Percentiles rank a stretch among this genome's conserved stretches.
Conservation (phyloP, 2,888 invertebrate genomes). For the Pyrgus malvae region DNA sequence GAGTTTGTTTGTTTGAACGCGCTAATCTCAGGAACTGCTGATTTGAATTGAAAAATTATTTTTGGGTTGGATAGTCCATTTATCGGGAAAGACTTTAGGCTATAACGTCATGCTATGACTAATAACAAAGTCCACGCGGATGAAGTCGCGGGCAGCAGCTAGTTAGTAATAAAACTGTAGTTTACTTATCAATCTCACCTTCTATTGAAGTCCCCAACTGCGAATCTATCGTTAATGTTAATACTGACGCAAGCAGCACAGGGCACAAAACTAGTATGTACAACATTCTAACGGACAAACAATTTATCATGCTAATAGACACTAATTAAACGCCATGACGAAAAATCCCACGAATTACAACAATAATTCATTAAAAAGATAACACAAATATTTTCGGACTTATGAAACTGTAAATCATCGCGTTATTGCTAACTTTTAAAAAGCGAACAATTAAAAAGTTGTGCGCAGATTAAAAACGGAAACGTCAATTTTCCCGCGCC, state of each 20-base stretch:
- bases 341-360: constrained; percentile 17
- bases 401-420: constrained; percentile 22
- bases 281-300: constrained; percentile 59
- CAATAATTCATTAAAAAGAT: constrained; percentile 21
- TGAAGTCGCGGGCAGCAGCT: too few relatives aligned
- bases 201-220: constrained; percentile 73
- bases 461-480: constrained; percentile 28
- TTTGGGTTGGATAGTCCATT: too few relatives aligned
- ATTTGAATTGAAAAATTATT: too few relatives aligned
- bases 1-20: too few relatives aligned
- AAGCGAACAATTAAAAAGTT: constrained; percentile 26
- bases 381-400: constrained; percentile 16
- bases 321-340: constrained; percentile 19
- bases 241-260: constrained; percentile 62
- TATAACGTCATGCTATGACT: too few relatives aligned
- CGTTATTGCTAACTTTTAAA: constrained; percentile 16
- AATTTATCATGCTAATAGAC: constrained; percentile 27
- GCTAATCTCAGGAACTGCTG: too few relatives aligned
- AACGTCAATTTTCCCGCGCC: constrained; percentile 42
- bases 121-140: too few relatives aligned
- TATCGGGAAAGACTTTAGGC: too few relatives aligned
- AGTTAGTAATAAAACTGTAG: neutral
- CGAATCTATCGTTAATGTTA: constrained; percentile 70
- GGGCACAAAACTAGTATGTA: constrained; percentile 62
- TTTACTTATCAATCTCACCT: constrained; percentile 52